These are phyloP conservation scores for Dioctria linearis DNA, from an alignment of 2,888 invertebrate genomes.

Conservation along the genomic window DNA sequence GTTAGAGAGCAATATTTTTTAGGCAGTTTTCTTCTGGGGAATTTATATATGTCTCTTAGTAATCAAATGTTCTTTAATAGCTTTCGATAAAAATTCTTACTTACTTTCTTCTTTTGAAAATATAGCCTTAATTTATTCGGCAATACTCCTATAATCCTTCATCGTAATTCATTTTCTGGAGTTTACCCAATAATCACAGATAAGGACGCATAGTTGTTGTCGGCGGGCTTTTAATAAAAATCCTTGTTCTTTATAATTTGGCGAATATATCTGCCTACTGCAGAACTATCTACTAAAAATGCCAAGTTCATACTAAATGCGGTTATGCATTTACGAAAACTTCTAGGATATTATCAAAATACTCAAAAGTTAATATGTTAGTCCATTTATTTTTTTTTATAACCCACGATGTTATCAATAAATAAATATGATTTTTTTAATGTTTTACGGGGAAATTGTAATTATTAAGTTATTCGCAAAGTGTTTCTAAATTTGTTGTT, in stretches of 20 bases:
- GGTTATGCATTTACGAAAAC: background rate
- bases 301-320: no score
- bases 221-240: background rate
- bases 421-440: no score
- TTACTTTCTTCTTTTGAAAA: background rate
- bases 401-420: no score
- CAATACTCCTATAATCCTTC: background rate
- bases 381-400: no score
- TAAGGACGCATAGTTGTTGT: background rate
- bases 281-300: no score
- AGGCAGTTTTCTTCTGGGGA: background rate
- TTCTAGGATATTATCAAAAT: no score
- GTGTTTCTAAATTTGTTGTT: no score
- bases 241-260: no score
- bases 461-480: no score
- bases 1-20: constrained; percentile 1
- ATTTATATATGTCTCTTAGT: background rate
- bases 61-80: background rate
- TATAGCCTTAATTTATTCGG: background rate
- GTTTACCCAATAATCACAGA: background rate
- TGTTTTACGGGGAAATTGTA: no score
- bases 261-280: no score
- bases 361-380: no score
- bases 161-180: background rate
- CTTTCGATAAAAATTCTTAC: background rate